Percentiles rank a stretch among this genome's conserved stretches.
phyloP scores from a whole-genome alignment of 2,888 invertebrate genomes.

The Eupithecia subumbrata region DNA sequence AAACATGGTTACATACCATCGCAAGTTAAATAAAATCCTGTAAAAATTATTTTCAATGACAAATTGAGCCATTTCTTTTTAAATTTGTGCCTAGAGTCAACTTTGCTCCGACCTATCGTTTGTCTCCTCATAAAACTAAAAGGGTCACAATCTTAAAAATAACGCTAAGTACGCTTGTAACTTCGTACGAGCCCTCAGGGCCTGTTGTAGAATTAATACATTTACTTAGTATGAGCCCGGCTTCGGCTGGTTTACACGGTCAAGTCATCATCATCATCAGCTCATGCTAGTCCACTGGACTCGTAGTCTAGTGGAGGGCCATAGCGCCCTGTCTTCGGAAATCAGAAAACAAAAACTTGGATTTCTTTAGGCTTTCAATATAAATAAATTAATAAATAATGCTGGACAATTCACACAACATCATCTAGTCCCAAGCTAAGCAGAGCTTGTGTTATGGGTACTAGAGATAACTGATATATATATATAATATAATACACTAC shows the following conservation, averaged over 20 bases:
- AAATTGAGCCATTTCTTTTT: not conserved
- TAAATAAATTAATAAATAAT: too few species aligned
- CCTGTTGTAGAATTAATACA: constrained; percentile 7
- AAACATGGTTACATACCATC: too few species aligned
- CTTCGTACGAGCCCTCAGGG: constrained; percentile 4
- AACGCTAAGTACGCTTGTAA: constrained; percentile 3
- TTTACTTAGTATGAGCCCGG: not conserved
- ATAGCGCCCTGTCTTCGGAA: too few species aligned
- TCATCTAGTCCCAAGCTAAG: too few species aligned
- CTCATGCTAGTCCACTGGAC: not conserved
- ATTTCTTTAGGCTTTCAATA: too few species aligned
- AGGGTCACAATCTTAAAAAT: constrained; percentile 14
- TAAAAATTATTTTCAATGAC: not conserved
- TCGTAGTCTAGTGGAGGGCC: not conserved
- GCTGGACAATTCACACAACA: too few species aligned
- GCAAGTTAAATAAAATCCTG: too few species aligned
- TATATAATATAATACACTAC: too few species aligned
- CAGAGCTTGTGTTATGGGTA: too few species aligned
- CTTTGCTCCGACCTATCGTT: constrained; percentile 8
- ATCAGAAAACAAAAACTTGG: too few species aligned
- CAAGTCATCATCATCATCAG: not conserved
- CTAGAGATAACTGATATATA: too few species aligned
- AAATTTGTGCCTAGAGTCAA: not conserved
- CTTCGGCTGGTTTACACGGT: not conserved
- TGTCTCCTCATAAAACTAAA: constrained; percentile 9